Base-by-base conservation (phyloP, 2,797 vertebrate genomes). In the Valencia hispanica region DNA sequence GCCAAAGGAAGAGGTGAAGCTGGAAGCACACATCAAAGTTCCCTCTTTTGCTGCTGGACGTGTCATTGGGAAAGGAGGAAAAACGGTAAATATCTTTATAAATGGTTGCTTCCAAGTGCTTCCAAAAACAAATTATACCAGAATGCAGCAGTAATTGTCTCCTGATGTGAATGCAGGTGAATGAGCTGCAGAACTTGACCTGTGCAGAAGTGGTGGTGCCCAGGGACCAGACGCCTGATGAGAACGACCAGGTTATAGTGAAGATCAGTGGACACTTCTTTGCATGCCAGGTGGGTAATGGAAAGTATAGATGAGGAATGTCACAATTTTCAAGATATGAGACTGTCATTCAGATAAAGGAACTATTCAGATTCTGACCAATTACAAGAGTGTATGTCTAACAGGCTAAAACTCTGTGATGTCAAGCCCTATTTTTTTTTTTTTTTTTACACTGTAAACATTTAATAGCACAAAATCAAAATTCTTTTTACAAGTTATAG, bases 241-340 rank as follows among this genome's bases (percentile, higher is more conserved):
- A 99, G 92, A 98, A 99, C 4, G 98, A 99, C 92, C 97, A 99
- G 94, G 98, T 99, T 81, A 96, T 99, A 86, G 98, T 99, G 65
- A 99, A 99, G 94, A 99, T 99, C 94, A 98, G 96, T 71, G 98
- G 98, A 87, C 98, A 99, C 89, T 99, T 99, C 96, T 99, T 99
- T 94, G 98, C 98, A 90, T 99, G 98, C 93, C 98, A 99, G 98
- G 98, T 97, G 94, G 76, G 92, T 86, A n/a, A 55, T 14, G 0
- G 7, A 74, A 73, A 39, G 22, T 65, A 32, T 70, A 0, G 0
- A 39, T 39, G 25, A 12, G 0, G 1, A 30, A 41, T 12, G 25
- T 30, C 30, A 30, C 45, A 47, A 15, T 17, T 30, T 32, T 48
- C 15, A 47, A 69, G n/a, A 47, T 27, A 3, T 48, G n/a, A 0